Evolutionary conservation across 1,140 invertebrate genomes (phyloP).

Genomic region (Aphaenogaster ashmeadi): DNA sequence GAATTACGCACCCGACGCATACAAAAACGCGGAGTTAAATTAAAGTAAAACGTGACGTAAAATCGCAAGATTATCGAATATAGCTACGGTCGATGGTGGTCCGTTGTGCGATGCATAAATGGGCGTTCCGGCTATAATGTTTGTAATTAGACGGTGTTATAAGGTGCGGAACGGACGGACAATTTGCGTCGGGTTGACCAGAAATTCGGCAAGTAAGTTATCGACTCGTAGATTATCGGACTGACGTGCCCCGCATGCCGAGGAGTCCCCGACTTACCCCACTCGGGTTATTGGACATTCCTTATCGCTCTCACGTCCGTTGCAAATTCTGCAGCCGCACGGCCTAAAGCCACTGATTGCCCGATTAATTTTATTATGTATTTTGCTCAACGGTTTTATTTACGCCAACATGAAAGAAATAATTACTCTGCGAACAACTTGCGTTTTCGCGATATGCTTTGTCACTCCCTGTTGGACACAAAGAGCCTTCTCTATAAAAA

Average conservation of each 20-base stretch:
- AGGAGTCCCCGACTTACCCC: conserved; percentile 58
- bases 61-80: conserved; percentile 36
- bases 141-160: conserved; percentile 69
- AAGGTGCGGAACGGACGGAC: conserved; percentile 33
- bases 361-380: conserved; percentile 55
- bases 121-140: conserved; percentile 38
- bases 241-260: conserved; percentile 76
- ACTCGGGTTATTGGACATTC: conserved; percentile 70
- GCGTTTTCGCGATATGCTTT: background rate
- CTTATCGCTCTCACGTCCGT: conserved; percentile 76
- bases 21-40: conserved; percentile 12
- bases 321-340: conserved; percentile 69
- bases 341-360: conserved; percentile 56
- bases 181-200: conserved; percentile 65
- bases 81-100: conserved; percentile 5
- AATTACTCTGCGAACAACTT: background rate
- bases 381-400: conserved; percentile 20
- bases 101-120: background rate
- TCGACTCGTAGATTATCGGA: conserved; percentile 81
- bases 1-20: background rate
- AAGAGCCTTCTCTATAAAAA: background rate
- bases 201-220: conserved; percentile 82
- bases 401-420: background rate
- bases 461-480: background rate
- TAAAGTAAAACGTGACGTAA: conserved; percentile 37